Percentiles rank a stretch among this genome's conserved stretches.
phyloP scores from a whole-genome alignment of 64 coral and sea anemone species.

The Dendronephthya gigantea region DNA sequence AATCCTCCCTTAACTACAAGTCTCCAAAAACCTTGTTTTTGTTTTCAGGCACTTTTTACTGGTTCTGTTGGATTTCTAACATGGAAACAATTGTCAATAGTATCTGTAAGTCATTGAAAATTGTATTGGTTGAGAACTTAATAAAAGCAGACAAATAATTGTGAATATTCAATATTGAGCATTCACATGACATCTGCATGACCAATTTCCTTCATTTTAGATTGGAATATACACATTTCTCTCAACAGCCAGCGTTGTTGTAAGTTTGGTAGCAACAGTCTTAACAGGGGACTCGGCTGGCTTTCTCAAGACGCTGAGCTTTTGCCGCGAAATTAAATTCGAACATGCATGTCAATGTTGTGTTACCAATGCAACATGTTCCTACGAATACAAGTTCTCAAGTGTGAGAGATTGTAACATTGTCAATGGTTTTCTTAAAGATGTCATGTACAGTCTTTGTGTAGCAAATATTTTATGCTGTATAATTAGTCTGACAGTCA shows the following conservation, averaged over 20 bases:
- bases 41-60: conserved; percentile 1
- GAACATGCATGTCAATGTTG: neutral
- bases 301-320: neutral
- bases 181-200: too few species aligned
- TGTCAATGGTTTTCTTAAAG: conserved; percentile 3
- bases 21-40: neutral
- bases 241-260: neutral
- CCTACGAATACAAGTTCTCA: neutral
- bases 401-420: neutral
- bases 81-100: neutral
- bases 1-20: too few species aligned
- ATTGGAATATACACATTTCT: conserved; percentile 19
- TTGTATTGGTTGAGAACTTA: neutral
- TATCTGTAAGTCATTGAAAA: neutral
- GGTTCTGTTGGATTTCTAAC: conserved; percentile 3
- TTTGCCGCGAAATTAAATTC: neutral
- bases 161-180: too few species aligned
- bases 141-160: too few species aligned
- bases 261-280: neutral
- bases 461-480: neutral
- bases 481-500: neutral
- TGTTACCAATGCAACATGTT: neutral
- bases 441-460: conserved; percentile 13
- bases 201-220: neutral
- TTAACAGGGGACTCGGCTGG: neutral